Percentiles rank a stretch among this genome's conserved stretches.
These are phyloP conservation scores for Proterorhinus semilunaris DNA, from an alignment of 2,113 vertebrate species.

Conservation along the genomic window DNA sequence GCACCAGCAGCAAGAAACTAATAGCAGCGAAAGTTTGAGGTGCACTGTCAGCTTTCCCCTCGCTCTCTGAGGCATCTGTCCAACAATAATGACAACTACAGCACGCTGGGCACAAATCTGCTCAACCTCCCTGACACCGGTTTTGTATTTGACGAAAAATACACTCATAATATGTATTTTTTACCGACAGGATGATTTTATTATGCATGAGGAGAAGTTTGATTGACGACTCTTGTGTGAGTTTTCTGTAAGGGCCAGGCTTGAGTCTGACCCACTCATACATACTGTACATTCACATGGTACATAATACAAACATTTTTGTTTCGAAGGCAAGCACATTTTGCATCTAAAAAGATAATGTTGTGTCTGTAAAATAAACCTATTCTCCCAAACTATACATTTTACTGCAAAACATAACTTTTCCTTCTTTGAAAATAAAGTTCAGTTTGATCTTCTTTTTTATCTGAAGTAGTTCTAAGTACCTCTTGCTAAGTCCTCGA, in stretches of 20 bases:
- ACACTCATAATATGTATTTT: constrained; percentile 1
- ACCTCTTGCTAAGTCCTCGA: too few relatives aligned
- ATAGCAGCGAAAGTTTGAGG: constrained; percentile 45
- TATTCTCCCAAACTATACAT: too few relatives aligned
- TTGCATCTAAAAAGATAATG: too few relatives aligned
- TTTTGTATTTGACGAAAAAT: constrained; percentile 17
- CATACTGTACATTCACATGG: background rate
- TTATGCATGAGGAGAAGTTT: constrained; percentile 18
- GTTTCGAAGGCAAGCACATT: too few relatives aligned
- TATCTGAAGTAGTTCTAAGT: too few relatives aligned
- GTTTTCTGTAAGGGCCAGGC: constrained; percentile 4
- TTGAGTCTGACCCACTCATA: background rate
- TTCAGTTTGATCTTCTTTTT: too few relatives aligned
- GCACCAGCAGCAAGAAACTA: constrained; percentile 38
- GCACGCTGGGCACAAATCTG: constrained; percentile 8
- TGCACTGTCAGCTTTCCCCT: constrained; percentile 46
- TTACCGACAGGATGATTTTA: constrained; percentile 19
- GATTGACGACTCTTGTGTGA: constrained; percentile 20
- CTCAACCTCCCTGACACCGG: constrained; percentile 7
- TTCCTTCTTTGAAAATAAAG: too few relatives aligned
- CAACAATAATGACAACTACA: constrained; percentile 19
- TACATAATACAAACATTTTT: background rate
- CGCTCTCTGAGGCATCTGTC: constrained; percentile 39
- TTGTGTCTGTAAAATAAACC: too few relatives aligned
- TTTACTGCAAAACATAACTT: too few relatives aligned